Percentiles rank a stretch among this genome's conserved stretches.
These are phyloP conservation scores for Strigops habroptila DNA, from an alignment of 2,113 vertebrate species.

Conservation along the genomic window DNA sequence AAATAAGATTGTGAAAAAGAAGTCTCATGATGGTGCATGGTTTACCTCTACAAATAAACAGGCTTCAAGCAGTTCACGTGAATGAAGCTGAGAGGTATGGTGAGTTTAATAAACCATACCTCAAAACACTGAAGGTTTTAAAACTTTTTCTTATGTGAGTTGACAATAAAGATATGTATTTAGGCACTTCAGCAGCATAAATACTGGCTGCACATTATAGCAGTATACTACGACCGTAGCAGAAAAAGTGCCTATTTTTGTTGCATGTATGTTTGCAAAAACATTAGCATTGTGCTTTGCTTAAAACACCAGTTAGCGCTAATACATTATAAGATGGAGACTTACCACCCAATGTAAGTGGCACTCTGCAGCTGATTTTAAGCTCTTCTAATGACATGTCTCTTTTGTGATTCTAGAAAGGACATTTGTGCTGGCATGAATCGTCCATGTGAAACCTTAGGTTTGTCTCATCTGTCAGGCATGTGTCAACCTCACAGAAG, in stretches of 20 bases:
- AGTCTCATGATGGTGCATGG: background rate
- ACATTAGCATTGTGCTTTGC: background rate
- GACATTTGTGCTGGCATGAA: constrained; percentile 95
- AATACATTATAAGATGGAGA: background rate
- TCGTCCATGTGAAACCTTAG: constrained; percentile 92
- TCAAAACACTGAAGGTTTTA: background rate
- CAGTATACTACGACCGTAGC: background rate
- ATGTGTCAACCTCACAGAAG: constrained; percentile 96
- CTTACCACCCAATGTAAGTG: background rate
- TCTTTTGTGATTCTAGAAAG: constrained; percentile 77
- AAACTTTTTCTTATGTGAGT: accelerated
- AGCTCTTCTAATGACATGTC: background rate
- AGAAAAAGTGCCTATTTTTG: background rate
- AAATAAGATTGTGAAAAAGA: background rate
- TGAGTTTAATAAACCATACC: background rate
- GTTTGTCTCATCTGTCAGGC: constrained; percentile 95
- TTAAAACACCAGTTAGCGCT: background rate
- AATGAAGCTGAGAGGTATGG: background rate
- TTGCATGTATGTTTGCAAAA: background rate
- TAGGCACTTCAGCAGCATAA: background rate
- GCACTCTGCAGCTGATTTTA: background rate
- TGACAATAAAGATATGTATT: background rate
- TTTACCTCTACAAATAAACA: background rate
- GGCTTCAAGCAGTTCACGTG: background rate
- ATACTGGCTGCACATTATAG: background rate